Evolutionary conservation across 2,797 vertebrate species (phyloP), one percentile per base, ranked within the genome.

Genomic region (Discoglossus pictus): DNA sequence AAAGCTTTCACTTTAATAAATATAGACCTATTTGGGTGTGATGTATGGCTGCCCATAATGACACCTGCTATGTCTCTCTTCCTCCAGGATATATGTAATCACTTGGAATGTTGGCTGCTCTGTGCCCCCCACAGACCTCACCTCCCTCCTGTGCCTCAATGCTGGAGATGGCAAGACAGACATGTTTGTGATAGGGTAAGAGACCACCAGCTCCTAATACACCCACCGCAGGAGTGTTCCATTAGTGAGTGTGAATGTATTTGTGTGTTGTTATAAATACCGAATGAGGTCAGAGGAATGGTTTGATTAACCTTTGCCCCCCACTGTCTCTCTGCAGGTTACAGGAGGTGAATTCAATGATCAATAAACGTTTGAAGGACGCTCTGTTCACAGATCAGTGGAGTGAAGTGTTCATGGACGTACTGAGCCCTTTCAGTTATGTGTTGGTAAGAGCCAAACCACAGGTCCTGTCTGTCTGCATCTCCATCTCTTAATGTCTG

Each of bases 281-380:
- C n/a, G n/a, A n/a, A n/a, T n/a, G 20, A 1, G 3, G 4, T 2
- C 18, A 18, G 10, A 5, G 2, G 9, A 5, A 7, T 16, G 8
- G 35, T n/a, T n/a, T n/a, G n/a, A n/a, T n/a, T n/a, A n/a, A n/a
- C n/a, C n/a, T n/a, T n/a, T n/a, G n/a, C 6, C 13, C n/a, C 18
- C 1, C 13, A 9, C 17, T 31, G 31, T 59, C 24, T 35, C 40
- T 71, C 54, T 79, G 74, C 84, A 99, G 97, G 79, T 83, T 99
- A 78, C 97, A 99, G 81, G 97, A 99, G 84, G 94, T 98, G 79
- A 99, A 98, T 79, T 98, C 95, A 15, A 98, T 96, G 93, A 94
- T 98, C 84, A 98, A 95, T 86, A 95, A 98, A 79, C 86, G 95
- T 13, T 89, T 99, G 80, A 98, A 98, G 84, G 97, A 99, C 36